Evolutionary conservation across 2,113 vertebrate species (phyloP), one percentile per base, ranked within the genome.

Genomic region (Plecturocebus donacophilus): DNA sequence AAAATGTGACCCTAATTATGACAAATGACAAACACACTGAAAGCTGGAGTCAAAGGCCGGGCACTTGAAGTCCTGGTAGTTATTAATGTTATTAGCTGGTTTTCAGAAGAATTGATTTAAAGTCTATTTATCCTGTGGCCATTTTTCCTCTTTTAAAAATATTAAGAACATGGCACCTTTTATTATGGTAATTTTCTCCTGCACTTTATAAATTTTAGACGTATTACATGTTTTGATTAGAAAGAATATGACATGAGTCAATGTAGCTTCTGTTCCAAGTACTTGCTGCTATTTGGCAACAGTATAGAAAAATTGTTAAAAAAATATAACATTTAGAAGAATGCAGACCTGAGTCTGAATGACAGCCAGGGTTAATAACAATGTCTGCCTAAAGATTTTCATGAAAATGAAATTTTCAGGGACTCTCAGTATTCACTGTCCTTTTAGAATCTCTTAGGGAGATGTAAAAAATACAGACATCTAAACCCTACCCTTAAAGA

Each of bases 41-140:
- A 84, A 90, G 8, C 21, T 76, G 25, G 35, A 91, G 45, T 71
- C 49, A 27, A 88, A 56, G 94, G 32, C 42, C 90, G 38, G 88
- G 13, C 32, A 0, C 17, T 71, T 68, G 10, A 92, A 70, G 38
- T 91, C 81, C 49, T 42, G 10, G 56, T 71, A 30, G 19, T 91
- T 86, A 47, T 71, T 93, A 77, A 79, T 23, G 13, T 71, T 87
- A 89, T 45, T 58, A 47, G 7, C 38, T 88, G 32, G 23, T 91
- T 85, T 27, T 94, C 66, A 88, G 73, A 71, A 56, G 45, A 90
- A 54, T 94, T 79, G 61, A 93, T 85, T 90, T 92, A 42, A 94
- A 94, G 38, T 17, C 1, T 76, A 56, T 76, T 58, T 35, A 93
- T 73, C 90, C 40, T 54, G 8, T 90, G n/a, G n/a, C 32, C 2